These are phyloP conservation scores for Hydriomena furcata DNA, from an alignment of 2,888 invertebrate genomes.

Conservation along the genomic window DNA sequence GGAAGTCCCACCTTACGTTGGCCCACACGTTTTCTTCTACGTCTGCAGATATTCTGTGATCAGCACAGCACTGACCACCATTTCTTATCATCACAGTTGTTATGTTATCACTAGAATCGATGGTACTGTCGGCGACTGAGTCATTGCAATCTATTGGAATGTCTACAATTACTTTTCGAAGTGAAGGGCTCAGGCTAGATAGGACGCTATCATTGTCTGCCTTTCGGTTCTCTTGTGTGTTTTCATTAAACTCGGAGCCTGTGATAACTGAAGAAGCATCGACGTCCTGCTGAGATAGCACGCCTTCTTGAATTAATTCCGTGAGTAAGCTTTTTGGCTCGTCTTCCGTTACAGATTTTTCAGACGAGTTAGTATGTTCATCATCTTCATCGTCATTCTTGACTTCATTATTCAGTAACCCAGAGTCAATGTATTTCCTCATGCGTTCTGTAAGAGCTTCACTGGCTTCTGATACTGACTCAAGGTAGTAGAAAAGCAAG, in stretches of 20 bases:
- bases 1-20: constrained; percentile 75
- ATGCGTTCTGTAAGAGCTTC: constrained; percentile 75
- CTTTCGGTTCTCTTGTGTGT: constrained; percentile 54
- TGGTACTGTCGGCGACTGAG: constrained; percentile 61
- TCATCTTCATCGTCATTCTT: constrained; percentile 53
- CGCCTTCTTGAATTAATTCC: constrained; percentile 75
- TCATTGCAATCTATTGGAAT: constrained; percentile 70
- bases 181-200: constrained; percentile 55
- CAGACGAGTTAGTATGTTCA: constrained; percentile 44
- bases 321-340: constrained; percentile 70
- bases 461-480: constrained; percentile 77
- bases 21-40: constrained; percentile 77
- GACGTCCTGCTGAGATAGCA: constrained; percentile 71
- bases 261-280: constrained; percentile 69
- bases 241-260: constrained; percentile 63
- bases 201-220: constrained; percentile 66
- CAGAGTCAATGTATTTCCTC: constrained; percentile 78
- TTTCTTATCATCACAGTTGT: constrained; percentile 70
- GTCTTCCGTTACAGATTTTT: constrained; percentile 50
- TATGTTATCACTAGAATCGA: constrained; percentile 66
- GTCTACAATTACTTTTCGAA: constrained; percentile 71
- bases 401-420: constrained; percentile 62
- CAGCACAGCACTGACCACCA: constrained; percentile 70
- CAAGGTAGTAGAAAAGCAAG: constrained; percentile 79
- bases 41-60: constrained; percentile 77